Percentiles rank a stretch among this genome's conserved stretches.
These are phyloP conservation scores for Notarius lentiginosus DNA, from an alignment of 2,113 vertebrate species.

Conservation along the genomic window DNA sequence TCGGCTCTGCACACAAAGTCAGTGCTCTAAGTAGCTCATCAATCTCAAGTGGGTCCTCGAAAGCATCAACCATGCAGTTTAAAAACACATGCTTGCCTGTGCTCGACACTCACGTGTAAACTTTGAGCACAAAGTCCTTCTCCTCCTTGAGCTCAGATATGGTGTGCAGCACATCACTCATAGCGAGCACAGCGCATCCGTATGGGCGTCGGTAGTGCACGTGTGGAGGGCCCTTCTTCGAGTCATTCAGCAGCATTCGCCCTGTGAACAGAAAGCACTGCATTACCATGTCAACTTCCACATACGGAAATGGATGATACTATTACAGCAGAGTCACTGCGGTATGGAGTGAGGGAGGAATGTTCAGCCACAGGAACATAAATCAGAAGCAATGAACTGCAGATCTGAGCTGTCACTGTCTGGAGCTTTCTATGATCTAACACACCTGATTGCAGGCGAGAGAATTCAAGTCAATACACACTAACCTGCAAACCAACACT, in stretches of 20 bases:
- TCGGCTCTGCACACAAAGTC: background rate
- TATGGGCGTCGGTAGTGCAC: constrained; percentile 91
- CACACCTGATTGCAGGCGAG: background rate
- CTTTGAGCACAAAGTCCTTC: constrained; percentile 97
- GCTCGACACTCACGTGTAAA: constrained; percentile 88
- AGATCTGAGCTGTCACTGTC: background rate
- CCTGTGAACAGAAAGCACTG: constrained; percentile 66
- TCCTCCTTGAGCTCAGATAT: constrained; percentile 93
- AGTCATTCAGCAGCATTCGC: constrained; percentile 94
- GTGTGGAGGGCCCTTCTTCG: constrained; percentile 91
- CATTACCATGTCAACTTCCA: background rate
- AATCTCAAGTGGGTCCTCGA: background rate
- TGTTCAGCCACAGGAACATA: background rate
- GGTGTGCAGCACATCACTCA: constrained; percentile 91
- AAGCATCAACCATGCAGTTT: background rate
- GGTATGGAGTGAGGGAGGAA: background rate
- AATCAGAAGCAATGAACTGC: background rate
- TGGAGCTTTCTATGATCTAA: background rate
- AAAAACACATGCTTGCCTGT: background rate
- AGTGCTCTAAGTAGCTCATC: background rate
- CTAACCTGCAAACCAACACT: background rate
- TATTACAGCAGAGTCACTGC: background rate
- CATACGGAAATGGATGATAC: background rate
- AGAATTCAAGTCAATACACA: background rate
- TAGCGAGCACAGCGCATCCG: constrained; percentile 89